Percentiles rank a stretch among this genome's conserved stretches.
Conservation (phyloP, 2,113 vertebrate species). For the Tinamus guttatus region DNA sequence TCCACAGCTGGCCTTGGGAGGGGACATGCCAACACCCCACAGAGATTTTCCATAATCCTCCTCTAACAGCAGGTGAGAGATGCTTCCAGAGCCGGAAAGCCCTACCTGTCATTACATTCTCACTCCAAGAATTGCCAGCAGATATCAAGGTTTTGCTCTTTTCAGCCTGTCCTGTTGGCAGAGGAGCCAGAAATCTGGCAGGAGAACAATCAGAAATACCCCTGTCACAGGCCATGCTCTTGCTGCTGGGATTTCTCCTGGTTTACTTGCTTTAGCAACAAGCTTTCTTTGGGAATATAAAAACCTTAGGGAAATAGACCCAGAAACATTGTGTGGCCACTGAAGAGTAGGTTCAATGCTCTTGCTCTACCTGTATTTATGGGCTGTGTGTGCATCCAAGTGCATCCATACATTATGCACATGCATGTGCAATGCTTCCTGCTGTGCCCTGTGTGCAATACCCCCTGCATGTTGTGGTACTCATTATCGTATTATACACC, state of each 20-base stretch:
- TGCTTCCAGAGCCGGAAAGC: fast-evolving
- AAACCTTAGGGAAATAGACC: not conserved
- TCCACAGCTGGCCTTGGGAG: not conserved
- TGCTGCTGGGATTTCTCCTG: fast-evolving
- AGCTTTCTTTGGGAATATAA: not conserved
- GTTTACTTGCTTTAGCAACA: not conserved
- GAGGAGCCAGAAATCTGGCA: not conserved
- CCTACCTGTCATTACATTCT: not conserved
- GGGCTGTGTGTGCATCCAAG: fast-evolving
- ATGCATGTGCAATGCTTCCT: fast-evolving
- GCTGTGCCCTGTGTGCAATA: not conserved
- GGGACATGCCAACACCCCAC: not conserved
- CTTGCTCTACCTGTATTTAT: not conserved
- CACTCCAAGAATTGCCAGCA: not conserved
- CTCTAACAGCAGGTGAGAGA: not conserved
- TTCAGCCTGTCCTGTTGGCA: not conserved
- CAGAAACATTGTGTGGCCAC: not conserved
- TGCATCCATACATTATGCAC: not conserved
- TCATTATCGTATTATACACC: too few species aligned
- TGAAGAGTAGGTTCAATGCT: fast-evolving
- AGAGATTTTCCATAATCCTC: not conserved
- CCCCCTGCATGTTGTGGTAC: fast-evolving
- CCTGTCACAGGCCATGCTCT: not conserved
- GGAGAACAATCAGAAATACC: not conserved
- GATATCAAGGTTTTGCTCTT: not conserved